Evolutionary conservation across 2,888 invertebrate species (phyloP).

Genomic region (Campoplex capitator): DNA sequence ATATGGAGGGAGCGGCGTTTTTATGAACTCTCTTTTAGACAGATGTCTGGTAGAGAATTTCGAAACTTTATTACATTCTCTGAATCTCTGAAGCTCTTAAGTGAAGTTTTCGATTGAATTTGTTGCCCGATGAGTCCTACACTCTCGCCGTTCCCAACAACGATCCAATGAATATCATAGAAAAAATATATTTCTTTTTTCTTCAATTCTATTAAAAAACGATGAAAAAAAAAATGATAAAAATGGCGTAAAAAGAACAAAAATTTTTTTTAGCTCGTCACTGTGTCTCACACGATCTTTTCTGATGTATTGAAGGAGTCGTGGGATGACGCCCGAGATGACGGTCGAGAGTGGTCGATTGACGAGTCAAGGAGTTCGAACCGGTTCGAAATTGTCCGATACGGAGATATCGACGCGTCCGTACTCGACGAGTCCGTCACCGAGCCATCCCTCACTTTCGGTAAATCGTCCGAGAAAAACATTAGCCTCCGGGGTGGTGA

Average conservation of each 20-base stretch:
- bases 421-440: constrained; percentile 80
- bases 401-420: constrained; percentile 76
- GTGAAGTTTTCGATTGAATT: background rate
- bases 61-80: background rate
- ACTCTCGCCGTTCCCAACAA: background rate
- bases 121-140: background rate
- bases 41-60: background rate
- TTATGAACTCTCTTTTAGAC: background rate
- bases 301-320: constrained; percentile 75
- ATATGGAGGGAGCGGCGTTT: background rate
- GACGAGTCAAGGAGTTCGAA: constrained; percentile 72
- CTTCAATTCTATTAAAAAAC: background rate
- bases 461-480: constrained; percentile 72
- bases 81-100: too few species aligned
- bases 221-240: background rate
- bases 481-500: constrained; percentile 48
- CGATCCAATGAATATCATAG: background rate
- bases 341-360: constrained; percentile 78
- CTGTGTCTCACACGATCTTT: constrained; percentile 50
- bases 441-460: constrained; percentile 74
- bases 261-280: constrained; percentile 36
- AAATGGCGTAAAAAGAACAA: constrained; percentile 21
- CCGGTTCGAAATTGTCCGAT: constrained; percentile 79
- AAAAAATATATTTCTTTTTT: background rate
- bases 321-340: constrained; percentile 80